phyloP scores from a whole-genome alignment of 2,797 vertebrate species.

The Sardinella longiceps region DNA sequence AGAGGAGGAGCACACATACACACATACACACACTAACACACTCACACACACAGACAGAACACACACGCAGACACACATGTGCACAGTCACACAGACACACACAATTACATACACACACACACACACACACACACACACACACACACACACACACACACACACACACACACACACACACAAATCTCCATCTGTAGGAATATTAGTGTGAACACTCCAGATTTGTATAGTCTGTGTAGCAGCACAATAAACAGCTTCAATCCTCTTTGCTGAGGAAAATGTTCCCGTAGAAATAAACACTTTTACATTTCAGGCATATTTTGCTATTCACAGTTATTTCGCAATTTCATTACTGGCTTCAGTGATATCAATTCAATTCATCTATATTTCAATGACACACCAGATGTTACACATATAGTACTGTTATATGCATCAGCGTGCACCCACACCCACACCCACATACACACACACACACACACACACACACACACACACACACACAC shows the following conservation, averaged over 20 bases:
- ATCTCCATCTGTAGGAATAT: neutral
- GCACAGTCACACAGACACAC: neutral
- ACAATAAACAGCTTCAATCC: neutral
- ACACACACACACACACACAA: neutral
- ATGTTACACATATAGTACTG: neutral
- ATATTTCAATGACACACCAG: neutral
- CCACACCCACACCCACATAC: too few species aligned
- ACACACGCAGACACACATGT: neutral
- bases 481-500: neutral
- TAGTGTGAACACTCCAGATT: too few species aligned
- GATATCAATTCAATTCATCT: neutral
- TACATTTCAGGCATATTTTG: neutral
- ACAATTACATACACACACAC: neutral
- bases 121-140: neutral
- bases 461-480: too few species aligned
- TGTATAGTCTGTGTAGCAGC: neutral
- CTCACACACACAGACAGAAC: neutral
- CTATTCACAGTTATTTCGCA: neutral
- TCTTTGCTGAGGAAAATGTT: neutral
- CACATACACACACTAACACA: neutral
- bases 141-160: slow-evolving; percentile 10
- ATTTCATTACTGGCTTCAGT: neutral
- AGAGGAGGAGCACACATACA: neutral
- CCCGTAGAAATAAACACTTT: neutral
- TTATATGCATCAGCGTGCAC: neutral